phyloP scores from a whole-genome alignment of 2,888 invertebrate genomes.

The Prostheceraeus crozeri region DNA sequence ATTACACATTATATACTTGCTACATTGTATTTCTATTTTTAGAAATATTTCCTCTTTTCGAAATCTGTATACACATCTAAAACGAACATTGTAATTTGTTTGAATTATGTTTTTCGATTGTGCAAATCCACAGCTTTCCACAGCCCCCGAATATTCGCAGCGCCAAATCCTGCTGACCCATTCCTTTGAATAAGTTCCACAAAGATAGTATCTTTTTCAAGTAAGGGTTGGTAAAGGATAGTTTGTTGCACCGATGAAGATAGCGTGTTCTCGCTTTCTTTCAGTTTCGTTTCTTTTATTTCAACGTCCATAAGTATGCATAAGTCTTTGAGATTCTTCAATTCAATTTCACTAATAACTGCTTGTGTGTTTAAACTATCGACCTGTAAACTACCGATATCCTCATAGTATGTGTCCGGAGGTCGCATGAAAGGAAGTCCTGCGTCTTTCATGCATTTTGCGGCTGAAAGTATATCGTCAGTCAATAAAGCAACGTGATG shows the following conservation, averaged over 20 bases:
- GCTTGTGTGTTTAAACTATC: too few relatives aligned
- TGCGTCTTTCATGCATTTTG: conserved; percentile 45
- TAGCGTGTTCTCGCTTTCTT: too few relatives aligned
- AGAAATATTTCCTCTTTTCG: too few relatives aligned
- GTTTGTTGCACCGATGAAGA: too few relatives aligned
- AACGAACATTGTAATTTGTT: too few relatives aligned
- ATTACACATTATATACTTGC: too few relatives aligned
- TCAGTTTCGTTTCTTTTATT: too few relatives aligned
- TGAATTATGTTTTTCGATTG: too few relatives aligned
- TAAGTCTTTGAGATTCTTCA: background rate
- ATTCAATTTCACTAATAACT: too few relatives aligned
- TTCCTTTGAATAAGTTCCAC: conserved; percentile 58
- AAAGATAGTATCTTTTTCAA: conserved; percentile 58
- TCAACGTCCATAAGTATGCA: conserved; percentile 10
- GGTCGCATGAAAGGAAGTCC: conserved; percentile 56
- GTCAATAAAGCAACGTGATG: conserved; percentile 58
- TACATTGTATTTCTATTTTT: too few relatives aligned
- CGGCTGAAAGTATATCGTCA: conserved; percentile 51
- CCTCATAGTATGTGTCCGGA: conserved; percentile 55
- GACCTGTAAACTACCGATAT: conserved; percentile 2
- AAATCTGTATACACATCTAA: too few relatives aligned
- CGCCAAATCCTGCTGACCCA: conserved; percentile 59
- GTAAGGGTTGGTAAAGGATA: too few relatives aligned
- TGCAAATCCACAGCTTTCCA: conserved; percentile 56
- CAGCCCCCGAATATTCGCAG: conserved; percentile 59